phyloP scores from a whole-genome alignment of 2,113 vertebrate genomes.

The Dolichotis patagonum region DNA sequence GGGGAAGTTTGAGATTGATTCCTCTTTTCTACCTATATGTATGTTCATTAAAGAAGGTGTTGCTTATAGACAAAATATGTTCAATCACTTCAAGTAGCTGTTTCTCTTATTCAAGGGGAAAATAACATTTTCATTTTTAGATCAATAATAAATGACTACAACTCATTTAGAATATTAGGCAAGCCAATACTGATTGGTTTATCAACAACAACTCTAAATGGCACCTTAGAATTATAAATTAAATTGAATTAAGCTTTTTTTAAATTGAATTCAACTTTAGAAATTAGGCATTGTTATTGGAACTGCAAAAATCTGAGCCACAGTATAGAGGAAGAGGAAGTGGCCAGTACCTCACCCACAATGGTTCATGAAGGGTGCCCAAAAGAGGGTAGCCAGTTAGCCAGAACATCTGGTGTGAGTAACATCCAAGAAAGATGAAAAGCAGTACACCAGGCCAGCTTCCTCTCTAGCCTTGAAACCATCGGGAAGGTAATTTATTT shows the following conservation, averaged over 20 bases:
- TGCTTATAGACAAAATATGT: background rate
- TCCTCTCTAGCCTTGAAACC: background rate
- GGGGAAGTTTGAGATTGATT: background rate
- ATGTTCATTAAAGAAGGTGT: background rate
- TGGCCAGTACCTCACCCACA: background rate
- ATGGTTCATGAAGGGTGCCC: background rate
- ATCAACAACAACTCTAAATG: slow-evolving; percentile 48
- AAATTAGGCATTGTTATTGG: slow-evolving; percentile 54
- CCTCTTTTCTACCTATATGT: background rate
- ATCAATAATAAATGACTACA: slow-evolving; percentile 64
- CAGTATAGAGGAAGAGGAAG: background rate
- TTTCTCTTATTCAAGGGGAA: slow-evolving; percentile 54
- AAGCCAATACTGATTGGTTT: slow-evolving; percentile 11
- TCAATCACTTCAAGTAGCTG: slow-evolving; percentile 30
- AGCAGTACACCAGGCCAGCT: background rate
- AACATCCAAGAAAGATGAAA: background rate
- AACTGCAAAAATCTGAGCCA: slow-evolving; percentile 45
- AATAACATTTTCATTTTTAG: slow-evolving; percentile 55
- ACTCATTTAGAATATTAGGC: slow-evolving; percentile 44
- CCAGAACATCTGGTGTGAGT: background rate
- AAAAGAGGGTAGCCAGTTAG: background rate
- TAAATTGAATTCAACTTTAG: slow-evolving; percentile 30
- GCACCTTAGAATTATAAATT: slow-evolving; percentile 44
- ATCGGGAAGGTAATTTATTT: background rate
- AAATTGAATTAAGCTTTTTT: slow-evolving; percentile 43